Evolutionary conservation across 2,797 vertebrate genomes (phyloP).

Genomic region (Falco rusticolus): DNA sequence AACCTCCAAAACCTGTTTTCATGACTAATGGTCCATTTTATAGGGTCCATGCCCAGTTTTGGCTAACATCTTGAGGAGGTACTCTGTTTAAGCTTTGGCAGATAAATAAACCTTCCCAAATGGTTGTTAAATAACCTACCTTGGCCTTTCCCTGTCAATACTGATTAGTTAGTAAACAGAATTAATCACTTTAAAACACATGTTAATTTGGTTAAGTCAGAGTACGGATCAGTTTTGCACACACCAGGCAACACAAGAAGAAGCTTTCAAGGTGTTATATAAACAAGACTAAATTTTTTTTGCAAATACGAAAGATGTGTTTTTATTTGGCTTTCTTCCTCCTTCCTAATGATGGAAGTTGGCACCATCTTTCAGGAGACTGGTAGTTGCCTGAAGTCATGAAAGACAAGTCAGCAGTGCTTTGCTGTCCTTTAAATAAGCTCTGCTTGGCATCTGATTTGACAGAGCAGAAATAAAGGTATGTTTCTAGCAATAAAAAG

Average conservation of each 20-base stretch:
- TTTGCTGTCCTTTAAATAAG: background rate
- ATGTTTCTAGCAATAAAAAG: background rate
- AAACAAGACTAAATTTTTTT: background rate
- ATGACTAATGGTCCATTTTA: background rate
- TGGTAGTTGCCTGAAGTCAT: background rate
- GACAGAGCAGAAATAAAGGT: background rate
- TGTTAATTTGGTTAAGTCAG: background rate
- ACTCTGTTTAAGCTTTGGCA: background rate
- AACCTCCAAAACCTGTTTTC: background rate
- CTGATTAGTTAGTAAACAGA: background rate
- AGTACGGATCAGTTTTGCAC: background rate
- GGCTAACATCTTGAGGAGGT: background rate
- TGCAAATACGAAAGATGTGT: background rate
- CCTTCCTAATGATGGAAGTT: background rate
- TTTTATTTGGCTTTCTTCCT: background rate
- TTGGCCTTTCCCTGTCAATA: background rate
- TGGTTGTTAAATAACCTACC: background rate
- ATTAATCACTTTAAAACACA: background rate
- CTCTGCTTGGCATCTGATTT: background rate
- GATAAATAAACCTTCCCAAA: background rate
- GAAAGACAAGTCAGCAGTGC: background rate
- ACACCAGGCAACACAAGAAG: background rate
- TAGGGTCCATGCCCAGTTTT: background rate
- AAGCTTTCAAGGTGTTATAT: background rate
- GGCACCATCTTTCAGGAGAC: background rate